These are phyloP conservation scores for Eupithecia centaureata DNA, from an alignment of 2,888 invertebrate species.

Conservation along the genomic window DNA sequence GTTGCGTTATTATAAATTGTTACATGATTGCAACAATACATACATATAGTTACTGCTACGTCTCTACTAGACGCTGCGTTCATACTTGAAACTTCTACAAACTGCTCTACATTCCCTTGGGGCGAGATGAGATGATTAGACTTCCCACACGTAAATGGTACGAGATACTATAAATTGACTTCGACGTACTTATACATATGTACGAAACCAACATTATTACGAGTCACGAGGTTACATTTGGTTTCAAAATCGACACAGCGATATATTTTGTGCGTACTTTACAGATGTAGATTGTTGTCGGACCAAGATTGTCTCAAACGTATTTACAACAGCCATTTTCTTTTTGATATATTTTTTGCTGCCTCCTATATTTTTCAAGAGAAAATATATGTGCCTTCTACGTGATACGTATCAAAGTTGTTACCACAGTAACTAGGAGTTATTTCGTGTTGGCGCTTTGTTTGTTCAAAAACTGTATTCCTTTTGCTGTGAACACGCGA, in stretches of 20 bases:
- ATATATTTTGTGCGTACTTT: slow-evolving; percentile 9
- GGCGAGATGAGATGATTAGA: slow-evolving; percentile 4
- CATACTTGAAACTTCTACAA: not conserved
- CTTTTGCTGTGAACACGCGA: slow-evolving; percentile 34
- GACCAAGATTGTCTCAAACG: slow-evolving; percentile 10
- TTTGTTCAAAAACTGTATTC: slow-evolving; percentile 33
- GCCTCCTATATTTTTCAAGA: slow-evolving; percentile 10
- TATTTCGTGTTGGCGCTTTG: slow-evolving; percentile 29
- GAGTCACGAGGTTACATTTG: not conserved
- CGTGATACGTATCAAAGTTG: slow-evolving; percentile 28
- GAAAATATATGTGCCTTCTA: slow-evolving; percentile 12
- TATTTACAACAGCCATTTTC: slow-evolving; percentile 6
- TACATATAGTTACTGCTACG: not conserved
- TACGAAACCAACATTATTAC: not conserved
- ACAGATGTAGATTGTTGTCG: slow-evolving; percentile 11
- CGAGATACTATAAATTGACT: slow-evolving; percentile 4
- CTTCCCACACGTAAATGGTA: not conserved
- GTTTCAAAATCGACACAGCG: slow-evolving; percentile 2
- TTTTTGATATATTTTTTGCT: slow-evolving; percentile 10
- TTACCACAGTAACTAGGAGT: slow-evolving; percentile 28
- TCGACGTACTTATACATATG: not conserved
- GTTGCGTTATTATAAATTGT: not conserved
- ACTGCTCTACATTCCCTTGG: not conserved
- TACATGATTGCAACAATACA: not conserved
- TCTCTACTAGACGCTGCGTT: not conserved